These are phyloP conservation scores for Bradysia coprophila DNA, from an alignment of 1,140 invertebrate species.

Conservation along the genomic window DNA sequence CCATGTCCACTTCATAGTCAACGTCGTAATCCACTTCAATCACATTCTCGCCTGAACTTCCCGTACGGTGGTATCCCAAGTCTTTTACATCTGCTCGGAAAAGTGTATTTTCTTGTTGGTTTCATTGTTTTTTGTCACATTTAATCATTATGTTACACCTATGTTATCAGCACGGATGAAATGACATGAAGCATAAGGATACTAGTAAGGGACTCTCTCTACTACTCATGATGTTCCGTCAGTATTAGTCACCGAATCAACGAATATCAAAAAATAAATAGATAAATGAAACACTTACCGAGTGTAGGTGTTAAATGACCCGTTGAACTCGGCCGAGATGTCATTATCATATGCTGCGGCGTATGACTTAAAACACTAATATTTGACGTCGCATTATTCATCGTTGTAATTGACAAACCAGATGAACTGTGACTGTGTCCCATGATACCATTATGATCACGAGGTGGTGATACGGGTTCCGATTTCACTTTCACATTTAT, in stretches of 20 bases:
- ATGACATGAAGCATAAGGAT: too few relatives aligned
- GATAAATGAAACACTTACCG: conserved; percentile 16
- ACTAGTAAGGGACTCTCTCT: too few relatives aligned
- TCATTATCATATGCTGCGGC: conserved; percentile 27
- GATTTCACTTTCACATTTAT: conserved; percentile 82
- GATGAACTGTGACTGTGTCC: conserved; percentile 25
- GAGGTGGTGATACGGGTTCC: conserved; percentile 82
- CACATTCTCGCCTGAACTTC: too few relatives aligned
- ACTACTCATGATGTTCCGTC: too few relatives aligned
- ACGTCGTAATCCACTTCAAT: too few relatives aligned
- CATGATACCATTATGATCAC: conserved; percentile 27
- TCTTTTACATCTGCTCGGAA: neutral
- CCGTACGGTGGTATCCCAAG: too few relatives aligned
- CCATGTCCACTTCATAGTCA: too few relatives aligned
- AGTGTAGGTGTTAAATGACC: conserved; percentile 40
- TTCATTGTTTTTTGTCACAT: neutral
- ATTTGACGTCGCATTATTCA: conserved; percentile 18
- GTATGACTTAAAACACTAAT: conserved; percentile 22
- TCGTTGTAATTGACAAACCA: conserved; percentile 7
- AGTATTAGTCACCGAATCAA: too few relatives aligned
- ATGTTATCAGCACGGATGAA: too few relatives aligned
- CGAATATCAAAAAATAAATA: too few relatives aligned
- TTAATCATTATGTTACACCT: too few relatives aligned
- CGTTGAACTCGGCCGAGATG: conserved; percentile 28
- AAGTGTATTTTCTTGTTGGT: neutral